Base-by-base conservation (phyloP, 2,888 invertebrate genomes). In the Spisula solida region DNA sequence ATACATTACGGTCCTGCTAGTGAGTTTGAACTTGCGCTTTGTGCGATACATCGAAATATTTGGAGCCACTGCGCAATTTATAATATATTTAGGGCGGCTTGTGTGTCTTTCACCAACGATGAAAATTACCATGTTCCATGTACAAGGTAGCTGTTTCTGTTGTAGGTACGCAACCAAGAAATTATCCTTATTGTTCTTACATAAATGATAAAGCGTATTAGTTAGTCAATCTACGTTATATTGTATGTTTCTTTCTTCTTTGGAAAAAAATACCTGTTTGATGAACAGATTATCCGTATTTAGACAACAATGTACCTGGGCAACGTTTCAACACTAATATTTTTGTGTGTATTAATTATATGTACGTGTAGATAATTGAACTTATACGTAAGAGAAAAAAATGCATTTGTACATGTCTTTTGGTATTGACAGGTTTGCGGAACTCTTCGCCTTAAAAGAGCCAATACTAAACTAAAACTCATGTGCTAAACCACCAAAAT, bases 1-100 rank as follows among this genome's bases (percentile, higher is more conserved):
- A 79, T 55, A 79, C 34, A 25, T 85, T 79, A 78, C 56, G 48
- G n/a, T n/a, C 25, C 0, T n/a, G 56, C 2, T 85, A 79, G 85
- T 85, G 85, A 20, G 18, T 81, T 81, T 31, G 31, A 31, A 56
- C 81, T 81, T 56, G 56, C 12, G 34, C 10, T 47, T 47, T 18
- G 14, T 1, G 16, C 25, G 31, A 18, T 75, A 18, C 31, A 16
- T 16, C 14, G 31, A 18, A 16, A 18, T 1, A 8, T 20, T 80
- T 48, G 80, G 48, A 80, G 80, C 48, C 48, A 25, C 0, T 80
- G n/a, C 80, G 12, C 25, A 18, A 48, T 29, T 2, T 25, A 47
- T 10, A 31, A n/a, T 34, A 1, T 75, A 18, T 75, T 25, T 75
- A 1, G 75, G 18, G 34, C 31, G 31, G 31, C 31, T 31, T 16